Evolutionary conservation across 2,797 vertebrate genomes (phyloP).

Genomic region (Enteromius viviparus): DNA sequence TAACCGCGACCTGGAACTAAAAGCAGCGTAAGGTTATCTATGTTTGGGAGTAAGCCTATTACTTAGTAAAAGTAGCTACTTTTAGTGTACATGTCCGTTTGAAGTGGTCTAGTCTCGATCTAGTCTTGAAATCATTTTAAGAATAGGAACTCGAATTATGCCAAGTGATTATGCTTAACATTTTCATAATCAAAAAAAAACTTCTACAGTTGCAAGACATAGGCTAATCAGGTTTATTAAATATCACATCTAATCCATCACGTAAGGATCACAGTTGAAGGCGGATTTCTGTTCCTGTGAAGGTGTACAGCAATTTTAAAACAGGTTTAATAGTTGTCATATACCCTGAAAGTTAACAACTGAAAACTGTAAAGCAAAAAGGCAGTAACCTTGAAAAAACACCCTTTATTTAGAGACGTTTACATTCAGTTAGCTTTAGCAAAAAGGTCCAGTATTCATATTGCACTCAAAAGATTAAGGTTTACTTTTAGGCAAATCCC

Average conservation of each 20-base stretch:
- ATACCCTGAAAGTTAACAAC: not conserved
- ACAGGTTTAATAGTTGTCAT: not conserved
- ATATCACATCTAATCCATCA: not conserved
- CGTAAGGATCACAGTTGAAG: not conserved
- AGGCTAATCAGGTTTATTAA: not conserved
- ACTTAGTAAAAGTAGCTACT: too few relatives aligned
- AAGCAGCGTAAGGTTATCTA: not conserved
- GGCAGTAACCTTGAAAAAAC: conserved; percentile 49
- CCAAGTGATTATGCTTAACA: not conserved
- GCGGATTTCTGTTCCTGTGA: not conserved
- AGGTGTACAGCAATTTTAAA: not conserved
- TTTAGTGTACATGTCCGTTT: not conserved
- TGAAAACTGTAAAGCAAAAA: conserved; percentile 9
- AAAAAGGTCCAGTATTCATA: conserved; percentile 52
- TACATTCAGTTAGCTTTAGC: conserved; percentile 57
- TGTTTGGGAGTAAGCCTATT: not conserved
- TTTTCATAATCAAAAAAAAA: not conserved
- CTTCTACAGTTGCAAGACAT: not conserved
- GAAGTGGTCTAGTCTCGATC: not conserved
- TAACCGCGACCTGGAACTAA: too few relatives aligned
- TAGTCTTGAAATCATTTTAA: not conserved
- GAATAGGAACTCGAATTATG: not conserved
- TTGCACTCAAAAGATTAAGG: conserved; percentile 35
- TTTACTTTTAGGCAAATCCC: conserved; percentile 22
- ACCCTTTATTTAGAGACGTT: conserved; percentile 57